phyloP scores from a whole-genome alignment of 1,140 invertebrate genomes.

The Hycleus cichorii region DNA sequence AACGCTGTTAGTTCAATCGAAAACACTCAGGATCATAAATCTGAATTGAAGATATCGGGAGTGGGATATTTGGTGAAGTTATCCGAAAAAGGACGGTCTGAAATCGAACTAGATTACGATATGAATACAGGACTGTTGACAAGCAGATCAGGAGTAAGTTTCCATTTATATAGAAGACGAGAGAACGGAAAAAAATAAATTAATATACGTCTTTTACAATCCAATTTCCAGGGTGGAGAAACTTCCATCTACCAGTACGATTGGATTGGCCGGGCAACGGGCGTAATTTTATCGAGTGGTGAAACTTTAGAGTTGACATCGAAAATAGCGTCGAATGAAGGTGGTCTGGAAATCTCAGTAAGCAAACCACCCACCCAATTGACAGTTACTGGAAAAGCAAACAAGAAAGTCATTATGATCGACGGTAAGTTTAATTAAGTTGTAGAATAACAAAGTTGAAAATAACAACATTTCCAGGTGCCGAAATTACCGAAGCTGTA shows the following conservation, averaged over 20 bases:
- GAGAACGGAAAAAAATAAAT: neutral
- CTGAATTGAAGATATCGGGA: constrained; percentile 79
- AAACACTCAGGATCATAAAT: constrained; percentile 88
- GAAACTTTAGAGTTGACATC: constrained; percentile 75
- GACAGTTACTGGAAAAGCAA: constrained; percentile 51
- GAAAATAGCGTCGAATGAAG: constrained; percentile 58
- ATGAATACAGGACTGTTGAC: constrained; percentile 71
- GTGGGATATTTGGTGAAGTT: constrained; percentile 78
- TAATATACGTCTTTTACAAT: constrained; percentile 6
- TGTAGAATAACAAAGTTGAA: neutral
- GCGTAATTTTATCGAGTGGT: constrained; percentile 82
- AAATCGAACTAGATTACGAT: constrained; percentile 80
- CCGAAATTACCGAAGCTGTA: constrained; percentile 59
- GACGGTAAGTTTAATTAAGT: constrained; percentile 40
- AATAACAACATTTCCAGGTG: constrained; percentile 40
- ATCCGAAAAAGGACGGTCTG: constrained; percentile 69
- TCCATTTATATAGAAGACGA: neutral
- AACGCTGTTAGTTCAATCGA: constrained; percentile 87
- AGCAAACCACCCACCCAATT: constrained; percentile 44
- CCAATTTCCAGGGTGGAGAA: constrained; percentile 58
- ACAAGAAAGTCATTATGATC: constrained; percentile 46
- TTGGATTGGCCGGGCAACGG: constrained; percentile 71
- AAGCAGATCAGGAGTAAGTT: constrained; percentile 65
- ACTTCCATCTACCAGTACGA: constrained; percentile 88
- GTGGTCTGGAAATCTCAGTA: constrained; percentile 66